These are phyloP conservation scores for Ictalurus furcatus DNA, from an alignment of 2,113 vertebrate species.

Conservation along the genomic window DNA sequence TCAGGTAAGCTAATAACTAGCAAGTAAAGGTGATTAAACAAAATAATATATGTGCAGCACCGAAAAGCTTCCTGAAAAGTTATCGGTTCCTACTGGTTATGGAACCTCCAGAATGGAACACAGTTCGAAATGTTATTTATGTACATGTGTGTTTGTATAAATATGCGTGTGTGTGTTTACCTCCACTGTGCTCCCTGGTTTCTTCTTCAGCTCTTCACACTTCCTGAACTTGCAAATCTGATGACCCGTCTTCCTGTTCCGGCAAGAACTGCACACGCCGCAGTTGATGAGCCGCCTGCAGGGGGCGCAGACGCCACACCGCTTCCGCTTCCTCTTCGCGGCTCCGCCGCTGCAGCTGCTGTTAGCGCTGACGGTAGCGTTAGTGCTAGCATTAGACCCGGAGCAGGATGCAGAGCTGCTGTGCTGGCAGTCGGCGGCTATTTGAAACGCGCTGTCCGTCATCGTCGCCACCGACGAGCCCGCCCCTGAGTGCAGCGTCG, in stretches of 20 bases:
- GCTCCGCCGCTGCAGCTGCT: slow-evolving; percentile 64
- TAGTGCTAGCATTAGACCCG: slow-evolving; percentile 62
- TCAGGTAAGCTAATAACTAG: neutral
- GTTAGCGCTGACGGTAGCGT: slow-evolving; percentile 57
- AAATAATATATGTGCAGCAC: neutral
- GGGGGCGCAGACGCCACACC: slow-evolving; percentile 91
- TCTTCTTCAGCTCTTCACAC: slow-evolving; percentile 98
- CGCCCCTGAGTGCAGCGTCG: slow-evolving; percentile 84
- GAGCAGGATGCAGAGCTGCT: slow-evolving; percentile 74
- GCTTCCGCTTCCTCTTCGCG: slow-evolving; percentile 93
- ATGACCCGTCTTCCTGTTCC: slow-evolving; percentile 96
- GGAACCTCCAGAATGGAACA: neutral
- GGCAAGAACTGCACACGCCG: slow-evolving; percentile 93
- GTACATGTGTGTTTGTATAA: slow-evolving; percentile 4
- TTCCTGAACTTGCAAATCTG: slow-evolving; percentile 99
- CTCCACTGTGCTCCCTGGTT: slow-evolving; percentile 89
- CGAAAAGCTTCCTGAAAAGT: neutral
- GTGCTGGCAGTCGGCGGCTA: slow-evolving; percentile 91
- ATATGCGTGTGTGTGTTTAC: slow-evolving; percentile 60
- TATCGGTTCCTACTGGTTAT: neutral
- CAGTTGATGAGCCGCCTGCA: slow-evolving; percentile 96
- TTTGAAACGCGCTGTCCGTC: slow-evolving; percentile 89
- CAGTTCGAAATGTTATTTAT: neutral
- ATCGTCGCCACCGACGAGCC: slow-evolving; percentile 77
- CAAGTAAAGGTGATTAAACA: neutral